These are phyloP conservation scores for Acinonyx jubatus DNA, from an alignment of 2,113 vertebrate species.

Conservation along the genomic window DNA sequence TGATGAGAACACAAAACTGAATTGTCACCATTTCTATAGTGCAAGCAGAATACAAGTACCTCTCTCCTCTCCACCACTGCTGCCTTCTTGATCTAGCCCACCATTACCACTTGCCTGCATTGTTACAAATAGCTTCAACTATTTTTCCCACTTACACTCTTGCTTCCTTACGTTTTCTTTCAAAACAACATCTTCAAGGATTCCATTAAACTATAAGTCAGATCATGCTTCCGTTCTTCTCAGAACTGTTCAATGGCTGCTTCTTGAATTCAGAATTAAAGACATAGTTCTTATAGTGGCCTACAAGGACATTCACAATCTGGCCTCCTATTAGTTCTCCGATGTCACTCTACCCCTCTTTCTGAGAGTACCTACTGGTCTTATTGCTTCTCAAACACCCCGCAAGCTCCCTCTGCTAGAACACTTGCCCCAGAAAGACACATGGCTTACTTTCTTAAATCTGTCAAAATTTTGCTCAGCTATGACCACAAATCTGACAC, in stretches of 20 bases:
- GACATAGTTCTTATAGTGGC: not conserved
- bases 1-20: not conserved
- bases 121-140: not conserved
- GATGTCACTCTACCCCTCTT: not conserved
- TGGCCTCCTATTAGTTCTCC: no score
- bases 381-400: not conserved
- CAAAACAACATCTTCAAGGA: not conserved
- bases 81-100: fast-evolving
- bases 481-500: not conserved
- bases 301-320: not conserved
- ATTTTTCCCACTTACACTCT: not conserved
- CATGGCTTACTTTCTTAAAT: not conserved
- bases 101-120: no score
- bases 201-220: not conserved
- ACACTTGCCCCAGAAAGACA: not conserved
- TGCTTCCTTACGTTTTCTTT: not conserved
- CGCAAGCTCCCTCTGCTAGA: not conserved
- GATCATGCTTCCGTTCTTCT: not conserved
- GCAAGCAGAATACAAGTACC: not conserved
- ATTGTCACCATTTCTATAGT: not conserved
- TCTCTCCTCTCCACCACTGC: not conserved
- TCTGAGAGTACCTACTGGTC: not conserved
- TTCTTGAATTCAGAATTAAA: not conserved
- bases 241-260: not conserved
- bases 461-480: not conserved